Evolutionary conservation across 2,797 vertebrate species (phyloP).

Genomic region (Sphaeramia orbicularis): DNA sequence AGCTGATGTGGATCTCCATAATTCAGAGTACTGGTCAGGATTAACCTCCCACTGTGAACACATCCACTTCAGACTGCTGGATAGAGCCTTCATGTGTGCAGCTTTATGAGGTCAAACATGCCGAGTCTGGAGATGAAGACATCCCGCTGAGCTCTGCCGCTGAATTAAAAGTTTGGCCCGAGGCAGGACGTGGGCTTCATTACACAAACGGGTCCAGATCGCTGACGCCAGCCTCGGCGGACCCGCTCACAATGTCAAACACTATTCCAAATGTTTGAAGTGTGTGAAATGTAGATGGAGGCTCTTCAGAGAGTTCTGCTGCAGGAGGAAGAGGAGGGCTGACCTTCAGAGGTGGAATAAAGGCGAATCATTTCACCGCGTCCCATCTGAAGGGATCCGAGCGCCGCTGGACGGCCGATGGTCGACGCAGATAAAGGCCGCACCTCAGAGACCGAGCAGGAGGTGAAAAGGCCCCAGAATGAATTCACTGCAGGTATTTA

Average conservation of each 20-base stretch:
- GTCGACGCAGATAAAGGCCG: slow-evolving; percentile 4
- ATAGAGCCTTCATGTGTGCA: background rate
- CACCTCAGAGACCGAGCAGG: slow-evolving; percentile 5
- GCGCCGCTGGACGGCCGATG: slow-evolving; percentile 5
- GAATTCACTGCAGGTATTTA: background rate
- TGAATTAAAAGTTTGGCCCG: slow-evolving; percentile 6
- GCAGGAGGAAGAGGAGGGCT: slow-evolving; percentile 2
- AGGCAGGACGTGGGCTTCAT: slow-evolving; percentile 7
- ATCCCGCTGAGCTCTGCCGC: background rate
- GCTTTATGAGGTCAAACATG: slow-evolving; percentile 4
- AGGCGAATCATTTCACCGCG: background rate
- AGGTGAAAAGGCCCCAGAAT: background rate
- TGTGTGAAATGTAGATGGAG: slow-evolving; percentile 19
- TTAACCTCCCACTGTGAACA: too few relatives aligned
- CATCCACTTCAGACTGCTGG: too few relatives aligned
- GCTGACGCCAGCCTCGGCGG: background rate
- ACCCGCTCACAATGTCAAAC: slow-evolving; percentile 8
- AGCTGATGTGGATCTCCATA: too few relatives aligned
- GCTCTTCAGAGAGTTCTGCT: background rate
- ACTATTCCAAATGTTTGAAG: slow-evolving; percentile 17
- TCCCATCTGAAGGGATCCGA: too few relatives aligned
- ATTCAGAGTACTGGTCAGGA: too few relatives aligned
- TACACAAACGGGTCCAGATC: background rate
- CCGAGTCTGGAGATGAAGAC: background rate
- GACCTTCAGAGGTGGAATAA: slow-evolving; percentile 14